A percentile compares a stretch with the other conserved stretches of the same genome.
Conservation (phyloP, 2,888 invertebrate genomes). For the Synanthedon vespiformis region DNA sequence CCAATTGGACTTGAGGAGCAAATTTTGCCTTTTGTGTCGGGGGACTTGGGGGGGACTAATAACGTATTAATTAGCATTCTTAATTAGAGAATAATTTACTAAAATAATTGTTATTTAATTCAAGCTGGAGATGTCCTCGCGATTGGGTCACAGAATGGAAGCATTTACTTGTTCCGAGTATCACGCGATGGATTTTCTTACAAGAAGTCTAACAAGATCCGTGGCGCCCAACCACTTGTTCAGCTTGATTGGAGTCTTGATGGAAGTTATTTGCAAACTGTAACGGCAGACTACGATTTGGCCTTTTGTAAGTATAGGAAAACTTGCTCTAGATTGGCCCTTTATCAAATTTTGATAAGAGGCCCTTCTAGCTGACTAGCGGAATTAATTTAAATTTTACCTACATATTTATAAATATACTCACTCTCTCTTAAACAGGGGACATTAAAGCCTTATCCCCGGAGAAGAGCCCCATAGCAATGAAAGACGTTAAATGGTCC, state of each 20-base stretch:
- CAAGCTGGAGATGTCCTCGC: conserved; percentile 89
- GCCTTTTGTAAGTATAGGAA: conserved; percentile 79
- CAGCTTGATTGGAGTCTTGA: conserved; percentile 94
- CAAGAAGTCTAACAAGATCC: conserved; percentile 89
- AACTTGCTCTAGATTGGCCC: too few species aligned
- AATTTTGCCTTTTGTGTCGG: too few species aligned
- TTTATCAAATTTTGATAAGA: too few species aligned
- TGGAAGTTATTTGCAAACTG: conserved; percentile 87
- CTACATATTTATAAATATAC: background rate
- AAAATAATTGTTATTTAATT: conserved; percentile 14
- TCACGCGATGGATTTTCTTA: conserved; percentile 91
- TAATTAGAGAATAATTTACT: background rate
- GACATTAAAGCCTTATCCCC: conserved; percentile 89
- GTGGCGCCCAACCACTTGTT: conserved; percentile 85
- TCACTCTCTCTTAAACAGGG: conserved; percentile 69
- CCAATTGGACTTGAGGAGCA: background rate
- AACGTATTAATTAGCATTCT: too few species aligned
- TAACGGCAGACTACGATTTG: conserved; percentile 90
- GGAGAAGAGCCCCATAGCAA: conserved; percentile 88
- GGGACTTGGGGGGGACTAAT: too few species aligned
- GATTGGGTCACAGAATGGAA: conserved; percentile 91
- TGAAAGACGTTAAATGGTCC: conserved; percentile 93
- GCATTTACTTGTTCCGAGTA: conserved; percentile 78
- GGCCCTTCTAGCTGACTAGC: too few species aligned
- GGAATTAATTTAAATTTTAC: too few species aligned